Base-by-base conservation (phyloP, 2,888 invertebrate species). In the Tipula lateralis region DNA sequence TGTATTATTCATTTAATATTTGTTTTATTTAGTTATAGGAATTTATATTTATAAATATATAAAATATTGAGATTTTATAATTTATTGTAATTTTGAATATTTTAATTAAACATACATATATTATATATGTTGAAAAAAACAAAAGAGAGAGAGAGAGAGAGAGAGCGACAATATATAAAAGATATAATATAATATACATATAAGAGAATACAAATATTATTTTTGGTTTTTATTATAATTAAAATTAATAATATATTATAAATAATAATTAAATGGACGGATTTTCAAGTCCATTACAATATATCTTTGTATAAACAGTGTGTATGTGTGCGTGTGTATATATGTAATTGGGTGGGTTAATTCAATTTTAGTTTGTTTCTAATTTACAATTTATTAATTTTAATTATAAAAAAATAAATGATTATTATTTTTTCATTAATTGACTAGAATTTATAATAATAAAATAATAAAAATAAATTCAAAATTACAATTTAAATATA, bases 241-340 rank as follows among this genome's bases (percentile, higher is more conserved):
- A 66, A 66, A 66, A 66, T 66, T 66, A 66, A 66, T 66, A 66
- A 66, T 66, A n/a, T n/a, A 66, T 24, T 66, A 66, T 66, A 66
- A 66, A 66, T 66, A 66, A 66, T 66, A 66, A 66, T 66, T 66
- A 66, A 66, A 66, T 66, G 66, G 66, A 66, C 66, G 66, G 66
- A 66, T 66, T 66, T 66, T 66, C 66, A 66, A 66, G 66, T 66
- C 66, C 66, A 66, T 66, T 66, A 66, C 9, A 66, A 66, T 66
- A 39, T 39, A 12, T 44, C 4, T 44, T 3, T 44, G 16, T 24
- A 66, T 66, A 66, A 24, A 66, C 50, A 50, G 24, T 9, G 44
- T 66, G 66, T 24, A 1, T 24, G 0, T 50, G 44, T 44, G 44
- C 16, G 16, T 16, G 16, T 50, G n/a, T 39, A 39, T n/a, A n/a